Conservation (phyloP, 2,113 vertebrate species). For the cattle (Bos taurus) region ARS-UCD2.0 NC_037328.1:112962001-112962500, state of each 20-base stretch:
- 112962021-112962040: neutral
- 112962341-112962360: neutral
- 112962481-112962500: neutral
- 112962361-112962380: neutral
- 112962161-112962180: neutral
- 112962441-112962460: neutral
- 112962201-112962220: neutral
- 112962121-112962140: neutral
- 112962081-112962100: neutral
- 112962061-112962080: neutral
- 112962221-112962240: neutral
- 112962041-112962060: neutral
- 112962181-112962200: neutral
- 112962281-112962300: neutral
- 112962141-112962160: neutral
- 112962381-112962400: neutral
- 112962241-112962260: neutral
- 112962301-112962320: neutral
- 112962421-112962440: neutral
- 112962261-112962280: neutral
- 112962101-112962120: neutral
- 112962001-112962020: neutral
- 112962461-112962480: neutral
- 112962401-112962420: neutral
- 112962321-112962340: neutral